Conservation (phyloP, 2,888 invertebrate species). For the Tenodera sinensis region DNA sequence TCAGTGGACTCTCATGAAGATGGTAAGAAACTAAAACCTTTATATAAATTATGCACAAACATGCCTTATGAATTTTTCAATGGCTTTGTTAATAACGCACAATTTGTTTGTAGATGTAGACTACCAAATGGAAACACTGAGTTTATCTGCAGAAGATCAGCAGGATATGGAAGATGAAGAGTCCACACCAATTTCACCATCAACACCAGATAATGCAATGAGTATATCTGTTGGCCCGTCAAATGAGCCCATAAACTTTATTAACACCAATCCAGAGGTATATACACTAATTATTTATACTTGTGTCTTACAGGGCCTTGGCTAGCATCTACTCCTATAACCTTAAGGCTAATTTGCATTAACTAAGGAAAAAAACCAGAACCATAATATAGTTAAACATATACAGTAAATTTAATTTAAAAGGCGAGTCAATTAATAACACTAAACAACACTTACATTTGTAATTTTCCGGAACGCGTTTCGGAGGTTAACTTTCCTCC, state of each 20-base stretch:
- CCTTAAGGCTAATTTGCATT: no score
- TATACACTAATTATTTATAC: no score
- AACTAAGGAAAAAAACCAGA: no score
- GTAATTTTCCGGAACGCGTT: no score
- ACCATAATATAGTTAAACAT: no score
- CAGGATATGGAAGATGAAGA: constrained; percentile 59
- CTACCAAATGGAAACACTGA: constrained; percentile 23
- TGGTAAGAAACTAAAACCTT: constrained; percentile 43
- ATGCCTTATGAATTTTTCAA: neutral
- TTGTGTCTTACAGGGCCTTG: no score
- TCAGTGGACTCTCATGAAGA: constrained; percentile 53
- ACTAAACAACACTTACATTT: no score
- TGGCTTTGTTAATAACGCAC: neutral
- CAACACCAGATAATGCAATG: constrained; percentile 43
- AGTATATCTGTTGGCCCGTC: constrained; percentile 43
- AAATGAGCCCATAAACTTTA: constrained; percentile 41
- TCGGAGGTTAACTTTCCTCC: no score
- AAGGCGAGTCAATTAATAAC: no score
- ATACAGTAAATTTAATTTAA: no score
- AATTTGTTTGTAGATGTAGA: neutral
- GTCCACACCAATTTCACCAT: constrained; percentile 54
- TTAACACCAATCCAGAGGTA: constrained; percentile 32
- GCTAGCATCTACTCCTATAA: no score
- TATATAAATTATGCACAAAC: neutral
- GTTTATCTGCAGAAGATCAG: constrained; percentile 25